These are phyloP conservation scores for Cephus runcator DNA, from an alignment of 2,888 invertebrate genomes.

Conservation along the genomic window DNA sequence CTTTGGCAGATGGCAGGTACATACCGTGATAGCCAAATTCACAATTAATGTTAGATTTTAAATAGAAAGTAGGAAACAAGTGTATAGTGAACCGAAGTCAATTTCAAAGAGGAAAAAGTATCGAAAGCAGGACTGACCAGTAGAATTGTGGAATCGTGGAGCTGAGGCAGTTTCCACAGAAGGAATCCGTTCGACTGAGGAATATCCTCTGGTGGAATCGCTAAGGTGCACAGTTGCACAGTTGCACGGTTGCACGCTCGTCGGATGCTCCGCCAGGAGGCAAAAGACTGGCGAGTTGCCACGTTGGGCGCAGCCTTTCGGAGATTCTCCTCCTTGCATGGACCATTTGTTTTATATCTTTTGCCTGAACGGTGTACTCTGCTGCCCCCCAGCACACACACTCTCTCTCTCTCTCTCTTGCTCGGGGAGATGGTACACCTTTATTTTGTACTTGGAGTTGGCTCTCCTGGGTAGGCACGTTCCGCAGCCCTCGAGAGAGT, in stretches of 20 bases:
- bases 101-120: neutral
- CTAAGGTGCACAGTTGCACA: too few relatives aligned
- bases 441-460: neutral
- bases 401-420: too few relatives aligned
- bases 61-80: neutral
- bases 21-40: neutral
- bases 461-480: neutral
- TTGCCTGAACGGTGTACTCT: constrained; percentile 15
- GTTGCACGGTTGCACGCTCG: too few relatives aligned
- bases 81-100: neutral
- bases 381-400: neutral
- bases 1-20: neutral
- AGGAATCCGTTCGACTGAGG: neutral
- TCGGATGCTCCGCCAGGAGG: neutral
- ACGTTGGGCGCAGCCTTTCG: neutral
- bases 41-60: neutral
- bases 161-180: neutral
- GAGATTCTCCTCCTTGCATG: constrained; percentile 5
- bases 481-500: neutral
- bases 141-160: neutral
- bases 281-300: neutral
- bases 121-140: neutral
- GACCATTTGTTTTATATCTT: constrained; percentile 18
- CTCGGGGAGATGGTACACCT: too few relatives aligned
- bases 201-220: too few relatives aligned